Conservation (phyloP, 2,113 vertebrate species). For the Phalacrocorax aristotelis region DNA sequence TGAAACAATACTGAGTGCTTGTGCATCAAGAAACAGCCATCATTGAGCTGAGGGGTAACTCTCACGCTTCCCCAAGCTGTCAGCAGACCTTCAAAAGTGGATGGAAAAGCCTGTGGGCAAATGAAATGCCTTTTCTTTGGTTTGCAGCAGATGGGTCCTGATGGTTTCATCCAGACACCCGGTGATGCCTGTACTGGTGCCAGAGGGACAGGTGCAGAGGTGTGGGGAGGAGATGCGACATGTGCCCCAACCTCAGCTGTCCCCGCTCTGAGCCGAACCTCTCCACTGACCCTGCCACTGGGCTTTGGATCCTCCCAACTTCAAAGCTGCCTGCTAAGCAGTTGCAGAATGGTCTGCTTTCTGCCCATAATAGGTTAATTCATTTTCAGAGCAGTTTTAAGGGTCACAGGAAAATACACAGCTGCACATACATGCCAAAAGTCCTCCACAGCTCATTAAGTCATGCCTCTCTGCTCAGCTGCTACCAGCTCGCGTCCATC, state of each 20-base stretch:
- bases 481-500: background rate
- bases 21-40: background rate
- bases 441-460: background rate
- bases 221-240: fast-evolving
- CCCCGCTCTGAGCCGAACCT: background rate
- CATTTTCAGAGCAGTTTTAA: background rate
- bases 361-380: background rate
- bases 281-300: background rate
- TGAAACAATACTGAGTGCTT: background rate
- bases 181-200: background rate
- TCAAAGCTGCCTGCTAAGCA: background rate
- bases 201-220: background rate
- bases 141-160: background rate
- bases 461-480: background rate
- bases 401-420: background rate
- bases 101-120: background rate
- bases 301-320: background rate
- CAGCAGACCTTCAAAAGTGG: background rate
- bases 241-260: background rate
- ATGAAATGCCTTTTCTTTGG: background rate
- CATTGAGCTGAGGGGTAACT: background rate
- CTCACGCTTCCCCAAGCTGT: background rate
- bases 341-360: background rate
- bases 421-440: background rate
- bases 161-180: background rate